phyloP scores from a whole-genome alignment of 2,797 vertebrate genomes.

The Sebastes nivosus region DNA sequence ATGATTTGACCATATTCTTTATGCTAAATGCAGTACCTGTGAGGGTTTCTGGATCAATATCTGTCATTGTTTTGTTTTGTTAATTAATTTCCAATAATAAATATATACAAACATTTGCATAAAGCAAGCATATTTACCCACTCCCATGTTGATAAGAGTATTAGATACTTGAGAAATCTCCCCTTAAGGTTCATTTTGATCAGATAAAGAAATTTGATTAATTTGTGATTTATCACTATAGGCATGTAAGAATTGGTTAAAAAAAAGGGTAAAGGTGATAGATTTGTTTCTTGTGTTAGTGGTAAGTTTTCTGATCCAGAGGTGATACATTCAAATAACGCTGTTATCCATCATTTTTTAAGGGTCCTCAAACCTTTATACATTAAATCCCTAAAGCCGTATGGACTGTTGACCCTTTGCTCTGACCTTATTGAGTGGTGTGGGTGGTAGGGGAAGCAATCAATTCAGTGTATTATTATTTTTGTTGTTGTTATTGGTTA shows the following conservation, averaged over 20 bases:
- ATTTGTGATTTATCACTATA: no score
- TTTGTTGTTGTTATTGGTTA: not conserved
- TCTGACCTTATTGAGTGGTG: not conserved
- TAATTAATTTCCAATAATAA: no score
- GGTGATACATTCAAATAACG: not conserved
- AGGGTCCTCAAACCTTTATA: not conserved
- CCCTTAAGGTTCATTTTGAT: no score
- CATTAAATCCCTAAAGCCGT: not conserved
- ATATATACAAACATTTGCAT: no score
- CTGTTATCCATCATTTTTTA: not conserved
- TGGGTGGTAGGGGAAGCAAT: not conserved
- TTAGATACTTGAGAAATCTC: no score
- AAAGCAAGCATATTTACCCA: no score
- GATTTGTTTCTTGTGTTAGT: not conserved
- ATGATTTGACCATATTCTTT: no score
- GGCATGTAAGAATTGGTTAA: not conserved
- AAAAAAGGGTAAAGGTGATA: not conserved
- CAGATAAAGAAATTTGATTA: no score
- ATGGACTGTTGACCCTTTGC: not conserved
- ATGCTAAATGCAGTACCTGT: no score
- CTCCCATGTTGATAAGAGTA: no score
- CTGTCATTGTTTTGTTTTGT: no score
- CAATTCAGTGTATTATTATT: not conserved
- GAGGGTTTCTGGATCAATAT: no score
- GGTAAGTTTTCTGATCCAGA: not conserved